These are phyloP conservation scores for Trypoxylus dichotomus DNA, from an alignment of 1,140 invertebrate species.

Conservation along the genomic window DNA sequence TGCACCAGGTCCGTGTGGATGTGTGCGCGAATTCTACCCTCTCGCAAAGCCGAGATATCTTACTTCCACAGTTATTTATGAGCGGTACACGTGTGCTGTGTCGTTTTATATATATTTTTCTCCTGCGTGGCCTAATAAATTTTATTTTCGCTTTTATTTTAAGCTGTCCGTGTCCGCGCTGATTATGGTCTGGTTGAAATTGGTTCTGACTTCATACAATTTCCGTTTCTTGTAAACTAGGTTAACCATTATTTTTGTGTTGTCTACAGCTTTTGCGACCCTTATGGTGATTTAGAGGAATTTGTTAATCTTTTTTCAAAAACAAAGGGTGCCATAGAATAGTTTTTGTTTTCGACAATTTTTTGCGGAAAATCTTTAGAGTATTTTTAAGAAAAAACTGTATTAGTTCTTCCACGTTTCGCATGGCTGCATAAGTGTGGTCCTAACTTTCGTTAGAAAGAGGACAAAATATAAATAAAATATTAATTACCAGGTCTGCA, in stretches of 20 bases:
- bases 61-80: neutral
- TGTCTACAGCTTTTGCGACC: neutral
- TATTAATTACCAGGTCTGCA: no score
- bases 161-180: neutral
- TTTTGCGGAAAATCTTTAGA: no score
- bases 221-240: neutral
- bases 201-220: neutral
- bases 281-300: no score
- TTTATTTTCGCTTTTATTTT: slow-evolving; percentile 1
- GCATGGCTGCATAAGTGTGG: no score
- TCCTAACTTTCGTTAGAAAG: no score
- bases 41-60: neutral
- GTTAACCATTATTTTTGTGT: neutral
- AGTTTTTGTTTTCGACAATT: no score
- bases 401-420: no score
- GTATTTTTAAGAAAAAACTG: no score
- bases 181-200: neutral
- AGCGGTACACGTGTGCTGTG: neutral
- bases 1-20: neutral
- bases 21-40: neutral
- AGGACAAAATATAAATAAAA: no score
- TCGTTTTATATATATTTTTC: neutral
- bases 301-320: no score
- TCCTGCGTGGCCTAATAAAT: neutral
- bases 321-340: no score